Evolutionary conservation across 2,113 vertebrate species (phyloP).

Genomic region (Sinocyclocheilus anophthalmus): DNA sequence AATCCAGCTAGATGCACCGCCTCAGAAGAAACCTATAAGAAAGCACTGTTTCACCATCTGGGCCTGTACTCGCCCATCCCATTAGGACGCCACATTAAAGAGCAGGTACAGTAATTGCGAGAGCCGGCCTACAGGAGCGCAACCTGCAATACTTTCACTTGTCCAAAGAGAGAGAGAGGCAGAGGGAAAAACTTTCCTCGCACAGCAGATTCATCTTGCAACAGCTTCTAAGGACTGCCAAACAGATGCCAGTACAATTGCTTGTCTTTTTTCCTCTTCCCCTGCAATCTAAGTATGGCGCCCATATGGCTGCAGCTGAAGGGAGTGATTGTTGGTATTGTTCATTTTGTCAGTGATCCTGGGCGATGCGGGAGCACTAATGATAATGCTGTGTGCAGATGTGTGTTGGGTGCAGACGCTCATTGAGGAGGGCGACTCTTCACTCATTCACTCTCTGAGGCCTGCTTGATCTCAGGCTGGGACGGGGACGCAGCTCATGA

Average conservation of each 20-base stretch:
- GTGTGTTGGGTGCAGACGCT: conserved; percentile 61
- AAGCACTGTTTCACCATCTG: conserved; percentile 78
- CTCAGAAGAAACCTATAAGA: conserved; percentile 64
- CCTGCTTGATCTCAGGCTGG: neutral
- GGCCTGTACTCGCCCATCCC: conserved; percentile 67
- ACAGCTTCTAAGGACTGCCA: conserved; percentile 69
- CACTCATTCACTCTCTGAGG: neutral
- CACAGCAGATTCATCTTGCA: conserved; percentile 67
- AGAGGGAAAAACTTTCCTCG: conserved; percentile 60
- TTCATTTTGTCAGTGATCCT: conserved; percentile 83
- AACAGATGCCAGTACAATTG: conserved; percentile 78
- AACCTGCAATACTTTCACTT: conserved; percentile 71
- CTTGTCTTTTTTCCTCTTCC: conserved; percentile 58
- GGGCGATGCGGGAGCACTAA: conserved; percentile 74
- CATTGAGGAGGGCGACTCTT: conserved; percentile 27
- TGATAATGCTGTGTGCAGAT: conserved; percentile 83
- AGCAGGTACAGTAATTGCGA: conserved; percentile 72
- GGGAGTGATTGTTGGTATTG: conserved; percentile 81
- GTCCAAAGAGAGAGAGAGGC: conserved; percentile 57
- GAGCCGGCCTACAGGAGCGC: conserved; percentile 66
- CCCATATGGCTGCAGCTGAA: conserved; percentile 81
- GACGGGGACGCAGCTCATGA: neutral
- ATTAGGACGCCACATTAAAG: conserved; percentile 76
- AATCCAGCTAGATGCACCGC: conserved; percentile 77
- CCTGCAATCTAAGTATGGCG: conserved; percentile 73